Evolutionary conservation across 2,113 vertebrate genomes (phyloP).

Genomic region (Sorex araneus): DNA sequence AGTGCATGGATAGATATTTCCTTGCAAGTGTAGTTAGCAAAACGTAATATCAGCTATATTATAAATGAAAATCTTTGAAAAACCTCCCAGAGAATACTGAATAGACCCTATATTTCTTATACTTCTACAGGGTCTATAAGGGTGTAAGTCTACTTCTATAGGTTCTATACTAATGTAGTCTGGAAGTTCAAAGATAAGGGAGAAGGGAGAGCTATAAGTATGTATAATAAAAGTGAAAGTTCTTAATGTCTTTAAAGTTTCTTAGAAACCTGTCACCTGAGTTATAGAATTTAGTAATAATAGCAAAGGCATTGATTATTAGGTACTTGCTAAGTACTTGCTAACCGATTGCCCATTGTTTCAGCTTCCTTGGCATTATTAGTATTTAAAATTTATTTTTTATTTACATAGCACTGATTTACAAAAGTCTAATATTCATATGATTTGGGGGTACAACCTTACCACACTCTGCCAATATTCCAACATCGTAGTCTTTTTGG

Average conservation of each 20-base stretch:
- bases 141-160: background rate
- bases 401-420: too few species aligned
- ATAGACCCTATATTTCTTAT: background rate
- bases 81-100: conserved; percentile 7
- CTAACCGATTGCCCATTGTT: background rate
- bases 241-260: conserved; percentile 4
- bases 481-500: too few species aligned
- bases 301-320: background rate
- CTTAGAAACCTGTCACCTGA: background rate
- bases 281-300: conserved; percentile 21
- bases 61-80: conserved; percentile 39
- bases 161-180: background rate
- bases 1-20: background rate
- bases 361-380: too few species aligned
- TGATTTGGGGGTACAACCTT: too few species aligned
- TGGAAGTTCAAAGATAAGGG: background rate
- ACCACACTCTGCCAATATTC: too few species aligned
- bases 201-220: background rate
- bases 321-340: conserved; percentile 24
- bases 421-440: too few species aligned
- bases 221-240: background rate
- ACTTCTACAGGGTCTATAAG: too few species aligned
- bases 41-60: conserved; percentile 25
- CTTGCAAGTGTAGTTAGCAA: conserved; percentile 28
- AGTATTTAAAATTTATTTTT: too few species aligned